Evolutionary conservation across 2,113 vertebrate genomes (phyloP), one percentile per base, ranked within the genome.

Genomic region (Lepus timidus): DNA sequence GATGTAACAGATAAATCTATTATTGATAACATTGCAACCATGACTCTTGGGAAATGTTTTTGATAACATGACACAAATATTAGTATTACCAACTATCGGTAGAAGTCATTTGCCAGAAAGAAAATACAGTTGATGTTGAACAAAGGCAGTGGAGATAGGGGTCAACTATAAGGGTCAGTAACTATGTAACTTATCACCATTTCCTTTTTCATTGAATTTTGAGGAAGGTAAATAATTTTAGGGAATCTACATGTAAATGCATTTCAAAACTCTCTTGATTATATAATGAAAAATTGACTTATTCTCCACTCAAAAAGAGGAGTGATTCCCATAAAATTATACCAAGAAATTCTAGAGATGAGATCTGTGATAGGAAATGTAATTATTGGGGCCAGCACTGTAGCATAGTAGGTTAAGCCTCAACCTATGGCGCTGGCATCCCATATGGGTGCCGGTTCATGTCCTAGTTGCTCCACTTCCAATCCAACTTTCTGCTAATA

Each of bases 61-160:
- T 98, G 98, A 98, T 98, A 98, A 95, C 0, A 0, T 90, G 94
- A 97, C 95, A 97, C 97, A 97, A 98, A 98, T 98, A 98, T 98
- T 97, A 95, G 96, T 96, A 97, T 94, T 96, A 91, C 90, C 68
- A 88, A 97, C 93, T 96, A 97, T 96, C 95, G 81, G 88, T 6
- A 73, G 81, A 79, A 91, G 36, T 97, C 96, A 96, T 97, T 98
- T 95, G 96, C 97, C 97, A 95, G 96, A 96, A 95, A 96, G 95
- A 98, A 98, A 98, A 97, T 97, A 88, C 91, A 96, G 61, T 98
- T 97, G 97, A 97, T 97, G 97, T 95, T 96, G 87, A 95, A 87
- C 90, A 96, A 13, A 84, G 96, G 97, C 93, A 94, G 81, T 95
- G 90, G 74, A 92, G 55, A 29, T 78, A 52, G 88, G 74, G 89